Percentiles rank a stretch among this genome's conserved stretches.
phyloP scores from a whole-genome alignment of 2,797 vertebrate species.

The Pangasius macronema region DNA sequence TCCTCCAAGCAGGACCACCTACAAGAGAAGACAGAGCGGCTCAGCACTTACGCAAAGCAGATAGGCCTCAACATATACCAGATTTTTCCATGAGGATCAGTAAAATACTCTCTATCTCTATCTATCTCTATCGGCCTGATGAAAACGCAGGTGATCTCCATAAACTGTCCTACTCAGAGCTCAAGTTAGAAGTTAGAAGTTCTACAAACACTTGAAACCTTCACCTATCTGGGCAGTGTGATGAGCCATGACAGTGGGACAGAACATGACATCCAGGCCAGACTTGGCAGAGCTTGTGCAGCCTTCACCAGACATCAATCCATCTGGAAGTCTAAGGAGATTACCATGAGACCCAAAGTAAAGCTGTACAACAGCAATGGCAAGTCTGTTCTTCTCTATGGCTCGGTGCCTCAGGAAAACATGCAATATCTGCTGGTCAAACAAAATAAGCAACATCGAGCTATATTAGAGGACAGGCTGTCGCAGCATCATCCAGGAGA shows the following conservation, averaged over 20 bases:
- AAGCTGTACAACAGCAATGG: not conserved
- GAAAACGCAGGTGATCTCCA: not conserved
- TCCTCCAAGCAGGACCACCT: not conserved
- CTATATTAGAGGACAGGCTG: not conserved
- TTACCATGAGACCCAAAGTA: not conserved
- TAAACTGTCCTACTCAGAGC: not conserved
- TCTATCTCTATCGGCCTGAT: not conserved
- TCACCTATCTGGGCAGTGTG: not conserved
- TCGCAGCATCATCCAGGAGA: not conserved
- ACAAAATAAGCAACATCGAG: not conserved
- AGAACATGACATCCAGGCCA: not conserved
- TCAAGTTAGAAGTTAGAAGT: not conserved
- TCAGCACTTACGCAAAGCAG: not conserved
- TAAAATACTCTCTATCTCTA: too few relatives aligned
- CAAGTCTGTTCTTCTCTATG: not conserved
- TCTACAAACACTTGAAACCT: not conserved
- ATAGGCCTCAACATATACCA: too few relatives aligned
- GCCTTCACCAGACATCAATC: not conserved
- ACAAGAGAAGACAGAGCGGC: not conserved
- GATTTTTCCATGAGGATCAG: too few relatives aligned
- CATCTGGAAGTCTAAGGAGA: conserved; percentile 20
- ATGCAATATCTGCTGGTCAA: not conserved
- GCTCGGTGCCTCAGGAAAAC: not conserved
- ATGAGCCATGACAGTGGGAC: not conserved
- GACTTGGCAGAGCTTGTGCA: not conserved